These are phyloP conservation scores for Stichodactyla mertensii DNA, from an alignment of 64 coral and sea anemone genomes.

Conservation along the genomic window DNA sequence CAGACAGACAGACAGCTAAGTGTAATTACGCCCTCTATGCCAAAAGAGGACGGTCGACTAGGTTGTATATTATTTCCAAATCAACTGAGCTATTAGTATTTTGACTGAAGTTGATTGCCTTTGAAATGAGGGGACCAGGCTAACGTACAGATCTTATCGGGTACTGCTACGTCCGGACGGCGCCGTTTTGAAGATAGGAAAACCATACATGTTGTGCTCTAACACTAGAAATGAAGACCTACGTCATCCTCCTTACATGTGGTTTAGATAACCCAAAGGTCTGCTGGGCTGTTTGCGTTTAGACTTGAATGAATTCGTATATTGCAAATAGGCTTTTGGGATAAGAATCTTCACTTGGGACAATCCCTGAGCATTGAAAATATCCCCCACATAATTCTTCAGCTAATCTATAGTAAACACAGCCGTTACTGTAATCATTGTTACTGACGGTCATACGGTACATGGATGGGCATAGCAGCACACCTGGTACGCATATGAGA, in stretches of 20 bases:
- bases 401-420: not conserved
- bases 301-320: not conserved
- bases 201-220: not conserved
- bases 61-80: not conserved
- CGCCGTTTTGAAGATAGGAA: not conserved
- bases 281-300: not conserved
- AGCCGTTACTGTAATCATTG: not conserved
- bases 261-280: not conserved
- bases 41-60: not conserved
- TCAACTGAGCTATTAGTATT: not conserved
- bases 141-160: slow-evolving; percentile 2
- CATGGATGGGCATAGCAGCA: not conserved
- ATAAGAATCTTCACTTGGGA: not conserved
- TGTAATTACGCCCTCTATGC: not conserved
- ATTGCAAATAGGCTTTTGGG: slow-evolving; percentile 6
- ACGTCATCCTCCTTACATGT: not conserved
- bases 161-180: not conserved
- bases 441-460: not conserved
- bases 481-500: slow-evolving; percentile 2
- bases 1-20: not conserved
- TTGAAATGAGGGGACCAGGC: not conserved
- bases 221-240: not conserved
- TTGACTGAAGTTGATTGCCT: slow-evolving; percentile 14
- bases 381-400: not conserved
- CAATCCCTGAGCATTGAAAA: not conserved